A percentile compares a stretch with the other conserved stretches of the same genome.
These are phyloP conservation scores for Heterodera schachtii DNA, from an alignment of 1,140 invertebrate species.

Conservation along the genomic window DNA sequence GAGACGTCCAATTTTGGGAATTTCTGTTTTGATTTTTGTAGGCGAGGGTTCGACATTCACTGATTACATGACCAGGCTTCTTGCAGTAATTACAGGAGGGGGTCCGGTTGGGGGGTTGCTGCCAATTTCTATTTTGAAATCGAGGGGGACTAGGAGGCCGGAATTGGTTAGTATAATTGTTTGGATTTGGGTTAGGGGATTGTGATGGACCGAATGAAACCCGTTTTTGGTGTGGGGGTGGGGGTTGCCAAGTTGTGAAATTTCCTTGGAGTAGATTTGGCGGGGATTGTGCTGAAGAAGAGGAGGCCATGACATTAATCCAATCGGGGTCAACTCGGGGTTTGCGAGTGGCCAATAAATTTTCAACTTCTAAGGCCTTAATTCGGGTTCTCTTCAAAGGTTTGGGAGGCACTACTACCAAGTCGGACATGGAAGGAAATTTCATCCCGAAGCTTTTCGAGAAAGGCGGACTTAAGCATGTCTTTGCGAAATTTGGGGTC, in stretches of 20 bases:
- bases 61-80: neutral
- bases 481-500: neutral
- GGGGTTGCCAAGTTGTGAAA: neutral
- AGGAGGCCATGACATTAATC: neutral
- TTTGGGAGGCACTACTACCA: conserved; percentile 2
- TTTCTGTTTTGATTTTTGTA: neutral
- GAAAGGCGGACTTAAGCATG: conserved; percentile 7
- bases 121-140: neutral
- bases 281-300: neutral
- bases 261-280: neutral
- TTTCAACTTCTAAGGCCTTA: conserved; percentile 15
- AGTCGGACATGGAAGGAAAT: conserved; percentile 8
- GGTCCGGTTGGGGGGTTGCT: neutral
- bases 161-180: neutral
- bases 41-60: neutral
- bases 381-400: conserved; percentile 7
- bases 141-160: neutral
- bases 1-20: neutral
- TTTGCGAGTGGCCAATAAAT: neutral
- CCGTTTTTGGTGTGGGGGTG: neutral
- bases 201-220: neutral
- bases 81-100: conserved; percentile 1
- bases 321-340: neutral
- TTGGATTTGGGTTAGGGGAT: neutral
- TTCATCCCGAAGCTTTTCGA: conserved; percentile 10